Base-by-base conservation (phyloP, 2,797 vertebrate genomes). In the Crypturellus tataupa region DNA sequence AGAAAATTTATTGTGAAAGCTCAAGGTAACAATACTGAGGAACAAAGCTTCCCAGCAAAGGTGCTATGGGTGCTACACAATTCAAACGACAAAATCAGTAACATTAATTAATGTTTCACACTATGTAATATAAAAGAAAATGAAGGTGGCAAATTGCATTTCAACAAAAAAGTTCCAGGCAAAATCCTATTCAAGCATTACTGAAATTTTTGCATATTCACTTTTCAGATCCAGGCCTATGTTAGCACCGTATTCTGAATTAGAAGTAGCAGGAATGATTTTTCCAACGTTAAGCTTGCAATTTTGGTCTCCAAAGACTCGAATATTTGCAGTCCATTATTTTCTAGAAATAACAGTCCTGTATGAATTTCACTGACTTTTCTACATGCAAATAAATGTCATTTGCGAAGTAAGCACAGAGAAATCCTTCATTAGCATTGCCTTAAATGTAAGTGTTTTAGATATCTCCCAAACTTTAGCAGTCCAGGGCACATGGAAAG, bases 31-130 rank as follows among this genome's bases (percentile, higher is more conserved):
- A 94, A n/a, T 47, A 51, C 68, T 89, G 53, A 47, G 71, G 81
- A 68, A 65, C 1, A 35, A 87, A 89, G 75, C 59, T 90, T 83
- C 68, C 44, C 24, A 75, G 60, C 39, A 86, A 90, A 88, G 90
- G 70, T 77, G 62, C 63, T 83, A 83, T 76, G 94, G 87, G 89
- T 81, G 44, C 81, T 63, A 9, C 65, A 64, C 80, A 82, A 91
- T 85, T 92, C 86, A 80, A 35, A 84, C 70, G 63, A 70, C 55
- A 77, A 65, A 12, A 90, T 47, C 93, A 94, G 37, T 93, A 80
- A 24, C 21, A 4, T 82, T 87, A 94, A 89, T 85, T 90, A 90
- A 92, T 23, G 37, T 67, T 27, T 80, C 77, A 24, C 60, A 68
- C 58, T 93, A 83, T 18, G 62, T 40, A 82, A 77, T 9, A 56